Conservation (phyloP, 2,888 invertebrate genomes). For the Helleia helle region DNA sequence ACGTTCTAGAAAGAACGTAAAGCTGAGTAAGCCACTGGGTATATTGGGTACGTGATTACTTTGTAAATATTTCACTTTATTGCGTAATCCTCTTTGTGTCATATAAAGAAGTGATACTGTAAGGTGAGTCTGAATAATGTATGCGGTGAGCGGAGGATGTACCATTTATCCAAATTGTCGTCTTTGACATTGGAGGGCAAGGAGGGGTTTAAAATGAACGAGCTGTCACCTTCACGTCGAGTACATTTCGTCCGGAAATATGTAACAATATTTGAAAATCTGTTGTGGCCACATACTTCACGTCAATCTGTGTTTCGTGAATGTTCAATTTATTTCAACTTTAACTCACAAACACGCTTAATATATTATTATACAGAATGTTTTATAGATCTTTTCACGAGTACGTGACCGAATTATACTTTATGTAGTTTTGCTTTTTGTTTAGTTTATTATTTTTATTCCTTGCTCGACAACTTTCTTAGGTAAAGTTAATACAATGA, state of each 20-base stretch:
- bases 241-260: conserved; percentile 7
- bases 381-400: no score
- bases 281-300: neutral
- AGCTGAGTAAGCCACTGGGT: conserved; percentile 33
- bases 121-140: conserved; percentile 56
- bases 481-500: no score
- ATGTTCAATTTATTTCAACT: no score
- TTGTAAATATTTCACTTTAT: conserved; percentile 66
- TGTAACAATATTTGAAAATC: conserved; percentile 3
- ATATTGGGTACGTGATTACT: conserved; percentile 59
- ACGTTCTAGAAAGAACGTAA: conserved; percentile 31
- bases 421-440: no score
- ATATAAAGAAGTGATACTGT: conserved; percentile 50
- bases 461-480: no score
- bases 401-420: no score
- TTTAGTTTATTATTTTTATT: no score
- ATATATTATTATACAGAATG: no score
- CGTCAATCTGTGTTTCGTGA: no score
- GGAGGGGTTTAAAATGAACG: conserved; percentile 58
- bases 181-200: conserved; percentile 32
- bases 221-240: conserved; percentile 41
- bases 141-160: conserved; percentile 49
- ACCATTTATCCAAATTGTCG: conserved; percentile 69
- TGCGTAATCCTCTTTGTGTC: conserved; percentile 59
- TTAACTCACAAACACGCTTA: no score